Evolutionary conservation across 2,888 invertebrate genomes (phyloP), one percentile per base, ranked within the genome.

Genomic region (Amphipoea oculea): DNA sequence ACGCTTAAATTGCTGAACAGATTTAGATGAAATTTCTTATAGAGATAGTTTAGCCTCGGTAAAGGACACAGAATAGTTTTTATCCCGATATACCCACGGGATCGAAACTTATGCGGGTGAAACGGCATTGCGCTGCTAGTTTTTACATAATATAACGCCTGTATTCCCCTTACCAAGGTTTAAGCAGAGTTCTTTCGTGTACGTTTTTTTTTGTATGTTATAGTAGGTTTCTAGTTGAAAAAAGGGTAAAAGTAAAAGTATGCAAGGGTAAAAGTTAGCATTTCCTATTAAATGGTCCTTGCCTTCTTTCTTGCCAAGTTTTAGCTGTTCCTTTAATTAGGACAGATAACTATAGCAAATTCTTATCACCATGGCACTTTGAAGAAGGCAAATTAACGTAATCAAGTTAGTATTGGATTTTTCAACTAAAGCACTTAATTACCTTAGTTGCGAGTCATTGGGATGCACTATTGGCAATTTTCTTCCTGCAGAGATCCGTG

Each of bases 341-440:
- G 51, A 60, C 60, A 73, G 57, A 29, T n/a, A 48, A 36, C 42
- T 62, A 54, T 75, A n/a, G 36, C 54, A 67, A 51, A 75, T 68
- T 80, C 11, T 68, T 82, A 82, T 82, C 76, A 54, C 29, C 23
- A 17, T 42, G 42, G 60, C 40, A 66, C 9, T 42, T 62, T 65
- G 45, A 74, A 84, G 65, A 67, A 67, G 40, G 60, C 45, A 42
- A 81, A 73, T 73, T 73, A 67, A 48, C 48, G 12, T 70, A 54
- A 83, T 78, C 29, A 54, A 76, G n/a, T 82, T 82, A 60, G 14
- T 54, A 68, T 54, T 76, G 67, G 36, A 14, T 67, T 75, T 12
- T 62, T 62, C 62, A 82, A 54, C 0, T 68, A 82, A 62, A 82
- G 42, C 45, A 62, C n/a, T 51, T 67, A 73, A 51, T 74, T 45